Conservation (phyloP, 2,888 invertebrate species). For the Entomobrya multifasciata region DNA sequence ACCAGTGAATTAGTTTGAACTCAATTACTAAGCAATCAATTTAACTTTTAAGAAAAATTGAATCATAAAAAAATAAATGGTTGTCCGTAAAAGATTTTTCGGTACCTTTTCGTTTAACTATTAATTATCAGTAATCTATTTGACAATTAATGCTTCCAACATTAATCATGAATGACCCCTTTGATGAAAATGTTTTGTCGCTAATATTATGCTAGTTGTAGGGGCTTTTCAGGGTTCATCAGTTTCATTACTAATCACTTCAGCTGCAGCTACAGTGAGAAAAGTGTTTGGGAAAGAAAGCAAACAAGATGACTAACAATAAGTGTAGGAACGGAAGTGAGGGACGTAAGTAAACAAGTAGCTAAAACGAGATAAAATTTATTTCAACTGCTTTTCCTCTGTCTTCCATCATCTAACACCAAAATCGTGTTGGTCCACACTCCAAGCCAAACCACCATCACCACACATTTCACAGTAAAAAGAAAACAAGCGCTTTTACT, state of each 20-base stretch:
- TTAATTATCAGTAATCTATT: too few species aligned
- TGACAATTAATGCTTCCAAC: too few species aligned
- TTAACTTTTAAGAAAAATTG: too few species aligned
- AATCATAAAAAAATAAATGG: too few species aligned
- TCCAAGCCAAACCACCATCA: too few species aligned
- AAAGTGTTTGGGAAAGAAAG: constrained; percentile 24
- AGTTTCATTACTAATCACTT: neutral
- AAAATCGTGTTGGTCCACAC: constrained; percentile 8
- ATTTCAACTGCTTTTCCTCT: constrained; percentile 48
- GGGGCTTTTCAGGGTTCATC: neutral
- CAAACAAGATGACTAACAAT: constrained; percentile 12
- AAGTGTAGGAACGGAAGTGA: constrained; percentile 55
- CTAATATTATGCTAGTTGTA: too few species aligned
- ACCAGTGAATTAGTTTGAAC: too few species aligned
- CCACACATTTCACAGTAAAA: neutral
- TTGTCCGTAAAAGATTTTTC: too few species aligned
- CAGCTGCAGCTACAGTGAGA: neutral
- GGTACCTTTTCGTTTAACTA: too few species aligned
- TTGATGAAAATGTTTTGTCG: neutral
- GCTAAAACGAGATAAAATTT: constrained; percentile 47
- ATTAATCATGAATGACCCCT: too few species aligned
- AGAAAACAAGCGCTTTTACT: constrained; percentile 1
- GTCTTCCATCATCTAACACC: constrained; percentile 56
- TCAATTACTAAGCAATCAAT: too few species aligned
- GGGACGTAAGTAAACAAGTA: constrained; percentile 62